These are phyloP conservation scores for Microctonus brassicae DNA, from an alignment of 2,888 invertebrate species.

Conservation along the genomic window DNA sequence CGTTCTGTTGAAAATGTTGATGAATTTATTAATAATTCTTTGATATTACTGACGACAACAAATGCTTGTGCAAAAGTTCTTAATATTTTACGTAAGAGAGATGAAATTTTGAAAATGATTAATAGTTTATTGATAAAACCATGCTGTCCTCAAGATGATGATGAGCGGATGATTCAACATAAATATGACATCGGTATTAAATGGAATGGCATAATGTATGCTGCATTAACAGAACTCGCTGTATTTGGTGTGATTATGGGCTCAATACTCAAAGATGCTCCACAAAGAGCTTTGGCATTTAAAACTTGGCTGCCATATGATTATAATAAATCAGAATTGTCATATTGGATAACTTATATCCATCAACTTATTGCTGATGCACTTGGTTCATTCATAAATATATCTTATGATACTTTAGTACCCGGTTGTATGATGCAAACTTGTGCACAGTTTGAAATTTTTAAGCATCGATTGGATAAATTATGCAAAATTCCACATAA, in stretches of 20 bases:
- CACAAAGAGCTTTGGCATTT: constrained; percentile 38
- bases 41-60: constrained; percentile 12
- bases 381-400: constrained; percentile 30
- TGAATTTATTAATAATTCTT: constrained; percentile 9
- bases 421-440: constrained; percentile 43
- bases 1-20: background rate
- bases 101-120: constrained; percentile 5
- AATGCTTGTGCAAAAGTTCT: constrained; percentile 6
- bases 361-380: constrained; percentile 25
- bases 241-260: constrained; percentile 13
- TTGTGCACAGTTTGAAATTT: constrained; percentile 46
- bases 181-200: constrained; percentile 3
- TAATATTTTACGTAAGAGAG: background rate
- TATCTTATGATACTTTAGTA: constrained; percentile 45
- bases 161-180: constrained; percentile 5
- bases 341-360: constrained; percentile 39
- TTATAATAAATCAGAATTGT: constrained; percentile 15
- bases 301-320: constrained; percentile 47
- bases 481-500: background rate
- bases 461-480: constrained; percentile 32
- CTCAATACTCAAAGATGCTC: constrained; percentile 31
- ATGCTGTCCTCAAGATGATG: background rate
- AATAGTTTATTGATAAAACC: background rate
- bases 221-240: constrained; percentile 12
- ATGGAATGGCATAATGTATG: constrained; percentile 1